Evolutionary conservation across 1,140 invertebrate species (phyloP).

Genomic region (Rhizoglyphus robini): DNA sequence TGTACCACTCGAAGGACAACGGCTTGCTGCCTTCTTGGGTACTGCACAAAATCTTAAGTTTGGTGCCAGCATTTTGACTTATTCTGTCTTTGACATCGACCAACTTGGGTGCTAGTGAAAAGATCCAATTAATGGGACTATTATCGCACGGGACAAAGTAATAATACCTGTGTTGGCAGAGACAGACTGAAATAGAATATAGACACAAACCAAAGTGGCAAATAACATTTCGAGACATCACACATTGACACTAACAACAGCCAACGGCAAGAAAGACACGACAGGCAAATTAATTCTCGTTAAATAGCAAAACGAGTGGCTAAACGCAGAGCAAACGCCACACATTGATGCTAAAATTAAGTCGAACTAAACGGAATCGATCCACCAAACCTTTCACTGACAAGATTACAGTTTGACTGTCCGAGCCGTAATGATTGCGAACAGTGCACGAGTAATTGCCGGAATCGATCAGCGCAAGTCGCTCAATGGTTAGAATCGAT

Average conservation of each 20-base stretch:
- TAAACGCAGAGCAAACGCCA: background rate
- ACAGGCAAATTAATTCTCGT: no score
- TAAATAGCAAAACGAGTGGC: background rate
- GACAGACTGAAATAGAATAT: background rate
- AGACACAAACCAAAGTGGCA: background rate
- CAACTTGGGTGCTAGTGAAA: background rate
- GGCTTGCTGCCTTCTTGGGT: slow-evolving; percentile 21
- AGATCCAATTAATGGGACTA: background rate
- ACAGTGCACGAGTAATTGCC: slow-evolving; percentile 15
- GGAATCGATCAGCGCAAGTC: slow-evolving; percentile 5
- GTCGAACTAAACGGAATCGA: background rate
- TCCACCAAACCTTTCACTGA: slow-evolving; percentile 13
- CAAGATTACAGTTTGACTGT: slow-evolving; percentile 4
- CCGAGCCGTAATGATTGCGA: background rate
- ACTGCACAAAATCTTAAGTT: slow-evolving; percentile 21
- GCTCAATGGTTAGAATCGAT: slow-evolving; percentile 3
- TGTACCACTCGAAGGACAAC: slow-evolving; percentile 21
- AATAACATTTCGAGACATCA: background rate
- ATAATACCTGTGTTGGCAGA: background rate
- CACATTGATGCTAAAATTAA: background rate
- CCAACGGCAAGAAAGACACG: no score
- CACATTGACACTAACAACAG: no score
- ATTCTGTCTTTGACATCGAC: background rate
- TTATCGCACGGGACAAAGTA: background rate
- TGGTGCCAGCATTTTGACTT: background rate